A percentile compares a stretch with the other conserved stretches of the same genome.
phyloP scores from a whole-genome alignment of 2,113 vertebrate species.

The Pachyramphus minor region DNA sequence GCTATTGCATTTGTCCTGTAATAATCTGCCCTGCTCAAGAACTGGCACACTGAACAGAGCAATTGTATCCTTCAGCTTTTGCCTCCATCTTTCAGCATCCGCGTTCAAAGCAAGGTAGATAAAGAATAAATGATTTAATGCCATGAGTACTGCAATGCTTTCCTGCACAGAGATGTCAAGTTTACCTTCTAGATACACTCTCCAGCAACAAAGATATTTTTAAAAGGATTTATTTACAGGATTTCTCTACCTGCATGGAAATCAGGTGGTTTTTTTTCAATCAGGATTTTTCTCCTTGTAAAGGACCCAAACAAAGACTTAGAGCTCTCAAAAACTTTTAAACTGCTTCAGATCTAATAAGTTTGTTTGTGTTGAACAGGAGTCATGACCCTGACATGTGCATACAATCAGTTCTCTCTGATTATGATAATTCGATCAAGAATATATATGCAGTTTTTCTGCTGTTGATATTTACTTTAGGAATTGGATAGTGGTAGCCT shows the following conservation, averaged over 20 bases:
- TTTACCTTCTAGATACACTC: not conserved
- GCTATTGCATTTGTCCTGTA: not conserved
- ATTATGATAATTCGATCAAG: not conserved
- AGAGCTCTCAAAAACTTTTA: not conserved
- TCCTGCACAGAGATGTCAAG: not conserved
- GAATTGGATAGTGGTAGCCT: not conserved
- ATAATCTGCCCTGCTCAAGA: not conserved
- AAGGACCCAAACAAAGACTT: not conserved
- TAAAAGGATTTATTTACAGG: not conserved
- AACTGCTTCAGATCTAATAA: not conserved
- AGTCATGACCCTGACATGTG: not conserved
- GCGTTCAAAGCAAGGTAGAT: not conserved
- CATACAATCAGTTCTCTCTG: not conserved
- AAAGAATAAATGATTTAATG: not conserved
- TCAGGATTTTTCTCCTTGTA: not conserved
- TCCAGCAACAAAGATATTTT: not conserved
- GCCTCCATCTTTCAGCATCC: not conserved
- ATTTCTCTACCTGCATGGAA: not conserved
- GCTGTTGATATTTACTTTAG: not conserved
- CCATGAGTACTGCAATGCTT: not conserved
- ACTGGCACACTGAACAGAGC: not conserved
- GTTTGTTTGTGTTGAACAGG: not conserved
- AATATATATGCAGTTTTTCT: not conserved
- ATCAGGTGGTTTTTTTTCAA: fast-evolving
- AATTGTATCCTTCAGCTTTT: not conserved